Conservation (phyloP, 2,888 invertebrate species). For the Choristoneura rosaceana region DNA sequence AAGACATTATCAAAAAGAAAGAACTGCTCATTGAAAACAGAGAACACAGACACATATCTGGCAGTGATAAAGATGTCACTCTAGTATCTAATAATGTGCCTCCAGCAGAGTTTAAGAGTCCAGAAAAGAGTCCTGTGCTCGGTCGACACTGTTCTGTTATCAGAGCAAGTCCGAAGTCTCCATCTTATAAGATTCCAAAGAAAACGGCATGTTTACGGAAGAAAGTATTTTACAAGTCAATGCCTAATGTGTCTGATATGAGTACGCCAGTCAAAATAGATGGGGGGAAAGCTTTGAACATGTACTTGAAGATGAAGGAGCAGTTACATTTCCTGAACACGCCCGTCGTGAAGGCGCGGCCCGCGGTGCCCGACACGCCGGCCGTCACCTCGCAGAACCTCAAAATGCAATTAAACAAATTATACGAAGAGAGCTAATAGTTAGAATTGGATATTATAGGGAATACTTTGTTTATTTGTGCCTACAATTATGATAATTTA, state of each 20-base stretch:
- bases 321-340: slow-evolving; percentile 73
- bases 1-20: slow-evolving; percentile 53
- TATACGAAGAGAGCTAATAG: slow-evolving; percentile 63
- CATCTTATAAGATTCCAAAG: slow-evolving; percentile 74
- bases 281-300: slow-evolving; percentile 62
- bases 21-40: slow-evolving; percentile 61
- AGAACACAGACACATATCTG: slow-evolving; percentile 43
- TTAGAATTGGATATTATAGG: slow-evolving; percentile 4
- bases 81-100: slow-evolving; percentile 50
- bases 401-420: slow-evolving; percentile 72
- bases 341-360: slow-evolving; percentile 59
- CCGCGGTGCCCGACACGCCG: slow-evolving; percentile 63
- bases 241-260: slow-evolving; percentile 63
- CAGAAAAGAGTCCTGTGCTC: slow-evolving; percentile 48
- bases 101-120: slow-evolving; percentile 47
- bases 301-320: slow-evolving; percentile 77
- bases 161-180: slow-evolving; percentile 63
- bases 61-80: slow-evolving; percentile 51
- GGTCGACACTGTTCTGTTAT: slow-evolving; percentile 62
- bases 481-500: background rate
- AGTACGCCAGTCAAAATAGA: slow-evolving; percentile 60
- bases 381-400: slow-evolving; percentile 71
- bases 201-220: slow-evolving; percentile 67
- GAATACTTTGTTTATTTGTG: background rate
- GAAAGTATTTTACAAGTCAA: slow-evolving; percentile 67